Evolutionary conservation across 1,140 invertebrate species (phyloP).

Genomic region (Pectinophora gossypiella): DNA sequence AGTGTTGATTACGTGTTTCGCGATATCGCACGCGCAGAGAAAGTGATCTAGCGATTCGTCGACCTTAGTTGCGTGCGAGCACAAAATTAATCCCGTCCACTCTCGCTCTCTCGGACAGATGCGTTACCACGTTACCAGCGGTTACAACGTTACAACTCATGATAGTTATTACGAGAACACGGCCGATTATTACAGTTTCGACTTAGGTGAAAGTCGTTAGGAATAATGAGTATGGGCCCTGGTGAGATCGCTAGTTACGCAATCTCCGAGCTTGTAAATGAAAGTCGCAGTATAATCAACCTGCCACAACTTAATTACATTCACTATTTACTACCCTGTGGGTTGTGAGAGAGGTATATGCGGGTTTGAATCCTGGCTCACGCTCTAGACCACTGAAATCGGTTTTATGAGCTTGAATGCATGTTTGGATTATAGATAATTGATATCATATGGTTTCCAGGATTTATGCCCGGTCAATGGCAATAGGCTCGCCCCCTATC

Average conservation of each 20-base stretch:
- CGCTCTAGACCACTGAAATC: no score
- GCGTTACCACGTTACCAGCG: constrained; percentile 31
- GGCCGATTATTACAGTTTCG: neutral
- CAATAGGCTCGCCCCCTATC: no score
- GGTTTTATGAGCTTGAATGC: no score
- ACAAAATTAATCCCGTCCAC: constrained; percentile 45
- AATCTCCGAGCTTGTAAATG: constrained; percentile 1
- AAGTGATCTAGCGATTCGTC: constrained; percentile 41
- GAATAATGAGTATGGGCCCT: neutral
- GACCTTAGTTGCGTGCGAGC: constrained; percentile 49
- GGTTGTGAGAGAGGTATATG: no score
- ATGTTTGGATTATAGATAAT: no score
- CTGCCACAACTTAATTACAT: neutral
- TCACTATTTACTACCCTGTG: no score
- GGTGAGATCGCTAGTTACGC: neutral
- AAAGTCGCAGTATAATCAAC: constrained; percentile 9
- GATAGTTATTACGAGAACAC: constrained; percentile 36
- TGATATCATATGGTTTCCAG: no score
- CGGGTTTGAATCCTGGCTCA: no score
- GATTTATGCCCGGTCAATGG: no score
- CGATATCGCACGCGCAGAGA: constrained; percentile 21
- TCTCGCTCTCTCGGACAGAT: constrained; percentile 47
- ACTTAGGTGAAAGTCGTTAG: neutral
- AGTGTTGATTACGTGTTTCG: neutral
- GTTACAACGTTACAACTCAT: constrained; percentile 34